Base-by-base conservation (phyloP, 2,113 vertebrate genomes). In the Oxyura jamaicensis region DNA sequence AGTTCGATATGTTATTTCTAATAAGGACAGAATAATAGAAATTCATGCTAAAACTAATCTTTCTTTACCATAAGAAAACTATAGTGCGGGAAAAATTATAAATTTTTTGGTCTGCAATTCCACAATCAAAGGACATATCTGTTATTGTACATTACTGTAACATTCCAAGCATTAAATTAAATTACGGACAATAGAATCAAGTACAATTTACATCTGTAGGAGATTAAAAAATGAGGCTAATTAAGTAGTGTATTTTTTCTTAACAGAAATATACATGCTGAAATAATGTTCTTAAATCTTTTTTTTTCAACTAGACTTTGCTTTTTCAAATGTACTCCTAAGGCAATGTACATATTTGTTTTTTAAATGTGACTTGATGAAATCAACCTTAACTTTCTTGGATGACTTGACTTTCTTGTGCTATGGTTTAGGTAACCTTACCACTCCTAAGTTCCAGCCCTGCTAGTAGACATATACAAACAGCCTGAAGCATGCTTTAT, bases 141-240 rank as follows among this genome's bases (percentile, higher is more conserved):
- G 72, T 97, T 97, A 92, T 93, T 95, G 48, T 76, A 63, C 86
- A 94, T 71, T 83, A 59, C 69, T 90, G 68, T 74, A 81, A 81
- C 79, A 95, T 95, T 96, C 87, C 90, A 86, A 91, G 80, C 89
- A 91, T 94, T 95, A 96, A 96, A 97, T 96, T 96, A 72, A 95
- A 97, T 97, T 97, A 96, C 7, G 76, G 73, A 88, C 91, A 96
- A 95, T 87, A 90, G 91, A 93, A 93, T 91, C 76, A 90, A 97
- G 74, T 81, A 58, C 14, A 79, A 59, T 95, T 95, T 96, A 71
- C 94, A 93, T 94, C 94, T 96, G 93, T 86, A 79, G 62, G 74
- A 8, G 62, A 95, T 96, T 93, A 94, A 92, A 94, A 94, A 90
- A 83, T 76, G 89, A 92, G 82, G 69, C 66, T 88, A 1, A 3